These are phyloP conservation scores for Tetheella fluctuosa DNA, from an alignment of 2,888 invertebrate genomes.

Conservation along the genomic window DNA sequence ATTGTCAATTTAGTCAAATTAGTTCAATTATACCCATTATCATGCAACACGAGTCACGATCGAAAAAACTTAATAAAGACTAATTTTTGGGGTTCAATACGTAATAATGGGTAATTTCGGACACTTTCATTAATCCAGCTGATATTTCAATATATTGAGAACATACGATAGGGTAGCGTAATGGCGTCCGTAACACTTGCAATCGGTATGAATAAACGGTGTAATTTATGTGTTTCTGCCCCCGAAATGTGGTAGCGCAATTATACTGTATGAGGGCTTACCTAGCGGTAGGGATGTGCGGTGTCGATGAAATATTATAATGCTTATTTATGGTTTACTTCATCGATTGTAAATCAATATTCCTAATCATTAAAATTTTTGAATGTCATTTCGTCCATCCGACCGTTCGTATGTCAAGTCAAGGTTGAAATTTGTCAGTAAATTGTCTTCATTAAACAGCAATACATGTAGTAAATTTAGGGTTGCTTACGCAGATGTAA, in stretches of 20 bases:
- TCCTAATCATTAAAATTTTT: too few species aligned
- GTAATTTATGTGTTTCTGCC: slow-evolving; percentile 76
- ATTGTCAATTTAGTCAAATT: slow-evolving; percentile 4
- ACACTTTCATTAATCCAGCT: slow-evolving; percentile 39
- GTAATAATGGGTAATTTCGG: slow-evolving; percentile 19
- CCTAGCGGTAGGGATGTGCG: slow-evolving; percentile 36
- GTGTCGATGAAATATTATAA: slow-evolving; percentile 11
- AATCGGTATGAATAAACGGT: slow-evolving; percentile 78
- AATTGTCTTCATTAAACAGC: too few species aligned
- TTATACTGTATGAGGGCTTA: slow-evolving; percentile 54
- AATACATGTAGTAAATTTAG: too few species aligned
- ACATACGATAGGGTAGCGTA: slow-evolving; percentile 49
- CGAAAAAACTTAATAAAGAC: slow-evolving; percentile 1
- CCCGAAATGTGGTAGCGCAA: slow-evolving; percentile 73
- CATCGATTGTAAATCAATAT: slow-evolving; percentile 20
- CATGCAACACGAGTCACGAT: slow-evolving; percentile 5
- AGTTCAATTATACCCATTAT: neutral
- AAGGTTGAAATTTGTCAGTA: too few species aligned
- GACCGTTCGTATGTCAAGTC: too few species aligned
- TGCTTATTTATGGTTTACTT: slow-evolving; percentile 18
- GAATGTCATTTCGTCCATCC: too few species aligned
- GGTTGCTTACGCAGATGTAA: too few species aligned
- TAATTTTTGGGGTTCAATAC: neutral
- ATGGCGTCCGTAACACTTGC: slow-evolving; percentile 72
- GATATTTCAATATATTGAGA: slow-evolving; percentile 52